These are phyloP conservation scores for Melanostoma scalare DNA, from an alignment of 2,888 invertebrate genomes.

Conservation along the genomic window DNA sequence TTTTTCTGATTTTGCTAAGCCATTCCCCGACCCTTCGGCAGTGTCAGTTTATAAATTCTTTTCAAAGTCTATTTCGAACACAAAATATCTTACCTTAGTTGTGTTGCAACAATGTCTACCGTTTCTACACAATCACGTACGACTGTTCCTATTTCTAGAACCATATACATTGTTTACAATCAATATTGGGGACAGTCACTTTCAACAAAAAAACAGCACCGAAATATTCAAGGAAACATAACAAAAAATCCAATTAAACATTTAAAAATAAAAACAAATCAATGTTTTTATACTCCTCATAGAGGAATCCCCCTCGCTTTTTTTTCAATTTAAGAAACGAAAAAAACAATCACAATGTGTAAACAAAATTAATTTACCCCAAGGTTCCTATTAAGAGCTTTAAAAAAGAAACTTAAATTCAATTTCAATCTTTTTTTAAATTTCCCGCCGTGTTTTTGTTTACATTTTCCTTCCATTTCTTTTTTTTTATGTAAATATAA, in stretches of 20 bases:
- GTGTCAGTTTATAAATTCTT: not conserved
- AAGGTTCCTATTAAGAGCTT: conserved; percentile 3
- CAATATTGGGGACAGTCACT: conserved; percentile 51
- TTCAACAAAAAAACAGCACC: conserved; percentile 18
- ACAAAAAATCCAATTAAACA: conserved; percentile 44
- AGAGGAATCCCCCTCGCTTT: conserved; percentile 38
- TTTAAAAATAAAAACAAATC: conserved; percentile 32
- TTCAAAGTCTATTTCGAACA: conserved; percentile 15
- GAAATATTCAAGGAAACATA: conserved; percentile 18
- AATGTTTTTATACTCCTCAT: not conserved
- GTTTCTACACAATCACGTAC: not conserved
- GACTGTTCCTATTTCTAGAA: conserved; percentile 52
- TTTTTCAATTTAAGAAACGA: not conserved
- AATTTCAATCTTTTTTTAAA: conserved; percentile 38
- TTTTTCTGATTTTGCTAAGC: conserved; percentile 7
- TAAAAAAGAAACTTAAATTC: conserved; percentile 17
- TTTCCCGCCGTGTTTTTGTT: conserved; percentile 39
- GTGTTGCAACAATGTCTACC: conserved; percentile 54
- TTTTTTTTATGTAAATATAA: not conserved
- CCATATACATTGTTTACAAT: conserved; percentile 48
- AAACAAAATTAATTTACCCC: conserved; percentile 38
- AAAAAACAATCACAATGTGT: not conserved
- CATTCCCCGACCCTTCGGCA: not conserved
- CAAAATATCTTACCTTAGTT: conserved; percentile 22
- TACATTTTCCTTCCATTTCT: conserved; percentile 15